Evolutionary conservation across 2,113 vertebrate species (phyloP).

Genomic region (Trochalopteron elliotii): DNA sequence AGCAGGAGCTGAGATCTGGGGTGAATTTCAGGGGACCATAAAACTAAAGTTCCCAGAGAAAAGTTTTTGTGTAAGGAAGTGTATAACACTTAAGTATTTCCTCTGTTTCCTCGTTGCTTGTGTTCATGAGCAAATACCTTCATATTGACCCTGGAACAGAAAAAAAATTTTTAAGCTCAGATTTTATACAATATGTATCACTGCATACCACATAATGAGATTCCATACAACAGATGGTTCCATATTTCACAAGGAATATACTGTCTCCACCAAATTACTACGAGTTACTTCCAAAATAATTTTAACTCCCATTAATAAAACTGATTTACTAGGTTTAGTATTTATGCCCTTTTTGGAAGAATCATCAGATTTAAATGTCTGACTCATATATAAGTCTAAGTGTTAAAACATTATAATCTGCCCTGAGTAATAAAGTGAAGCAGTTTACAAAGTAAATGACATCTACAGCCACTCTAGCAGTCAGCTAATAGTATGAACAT

Average conservation of each 20-base stretch:
- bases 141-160: neutral
- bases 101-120: neutral
- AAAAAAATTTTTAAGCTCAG: neutral
- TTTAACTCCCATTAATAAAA: slow-evolving; percentile 57
- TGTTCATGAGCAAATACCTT: neutral
- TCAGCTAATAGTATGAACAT: slow-evolving; percentile 39
- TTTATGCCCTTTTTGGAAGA: slow-evolving; percentile 47
- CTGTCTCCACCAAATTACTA: slow-evolving; percentile 42
- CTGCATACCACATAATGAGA: slow-evolving; percentile 10
- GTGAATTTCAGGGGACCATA: neutral
- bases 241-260: slow-evolving; percentile 48
- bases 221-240: slow-evolving; percentile 24
- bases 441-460: slow-evolving; percentile 56
- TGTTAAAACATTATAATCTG: slow-evolving; percentile 54
- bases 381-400: neutral
- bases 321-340: neutral
- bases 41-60: neutral
- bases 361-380: slow-evolving; percentile 51
- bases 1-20: neutral
- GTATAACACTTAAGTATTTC: neutral
- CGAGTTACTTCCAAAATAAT: slow-evolving; percentile 46
- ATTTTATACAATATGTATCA: neutral
- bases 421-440: slow-evolving; percentile 51
- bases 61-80: neutral
- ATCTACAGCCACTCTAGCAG: slow-evolving; percentile 46